Percentiles rank a stretch among this genome's conserved stretches.
phyloP scores from a whole-genome alignment of 2,113 vertebrate species.

The Megalops atlanticus region DNA sequence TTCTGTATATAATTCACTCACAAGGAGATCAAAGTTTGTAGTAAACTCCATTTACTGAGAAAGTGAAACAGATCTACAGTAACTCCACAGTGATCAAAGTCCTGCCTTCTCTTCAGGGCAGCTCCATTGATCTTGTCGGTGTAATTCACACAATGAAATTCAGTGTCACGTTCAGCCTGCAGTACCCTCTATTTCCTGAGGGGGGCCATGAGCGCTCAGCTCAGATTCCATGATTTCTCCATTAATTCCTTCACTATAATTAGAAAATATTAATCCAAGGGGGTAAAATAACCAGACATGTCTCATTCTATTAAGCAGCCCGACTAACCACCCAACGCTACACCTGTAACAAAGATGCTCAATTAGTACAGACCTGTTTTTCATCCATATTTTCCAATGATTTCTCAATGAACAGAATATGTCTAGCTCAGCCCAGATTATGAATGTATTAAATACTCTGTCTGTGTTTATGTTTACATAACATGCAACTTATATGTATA shows the following conservation, averaged over 20 bases:
- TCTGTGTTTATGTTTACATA: neutral
- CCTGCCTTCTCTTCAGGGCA: neutral
- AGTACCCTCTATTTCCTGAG: conserved; percentile 57
- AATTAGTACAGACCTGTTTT: conserved; percentile 21
- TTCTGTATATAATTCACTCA: neutral
- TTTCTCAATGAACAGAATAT: conserved; percentile 6
- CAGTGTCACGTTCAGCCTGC: conserved; percentile 34
- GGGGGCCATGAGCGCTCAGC: conserved; percentile 45
- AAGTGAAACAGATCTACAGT: neutral
- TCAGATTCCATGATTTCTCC: conserved; percentile 47
- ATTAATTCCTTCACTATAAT: conserved; percentile 73
- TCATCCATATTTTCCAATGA: conserved; percentile 15
- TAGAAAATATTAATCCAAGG: conserved; percentile 66
- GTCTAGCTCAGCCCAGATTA: no score
- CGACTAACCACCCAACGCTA: conserved; percentile 4
- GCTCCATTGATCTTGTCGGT: neutral
- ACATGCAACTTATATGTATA: neutral
- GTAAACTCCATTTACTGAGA: neutral
- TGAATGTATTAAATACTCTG: no score
- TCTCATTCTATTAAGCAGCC: conserved; percentile 48
- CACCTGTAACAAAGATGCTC: conserved; percentile 11
- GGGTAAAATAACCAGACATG: conserved; percentile 61
- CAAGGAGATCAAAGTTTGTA: neutral
- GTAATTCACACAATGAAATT: neutral
- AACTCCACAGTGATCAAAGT: neutral